phyloP scores from a whole-genome alignment of 2,113 vertebrate species.

The Pipra filicauda region DNA sequence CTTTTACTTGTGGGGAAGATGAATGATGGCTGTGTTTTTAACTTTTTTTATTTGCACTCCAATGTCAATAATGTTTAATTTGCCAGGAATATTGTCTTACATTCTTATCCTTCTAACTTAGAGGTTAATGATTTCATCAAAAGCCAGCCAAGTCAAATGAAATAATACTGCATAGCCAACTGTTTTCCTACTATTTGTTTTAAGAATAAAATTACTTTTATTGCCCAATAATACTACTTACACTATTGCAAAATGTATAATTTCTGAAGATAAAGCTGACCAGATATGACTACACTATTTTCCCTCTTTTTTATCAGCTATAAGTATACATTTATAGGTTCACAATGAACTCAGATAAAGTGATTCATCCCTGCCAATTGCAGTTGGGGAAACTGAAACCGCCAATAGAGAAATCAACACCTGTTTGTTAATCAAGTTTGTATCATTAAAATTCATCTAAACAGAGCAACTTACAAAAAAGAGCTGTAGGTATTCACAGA shows the following conservation, averaged over 20 bases:
- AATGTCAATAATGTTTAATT: constrained; percentile 29
- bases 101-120: constrained; percentile 5
- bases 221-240: constrained; percentile 11
- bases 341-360: background rate
- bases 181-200: constrained; percentile 38
- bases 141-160: background rate
- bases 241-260: background rate
- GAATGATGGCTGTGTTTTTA: background rate
- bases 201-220: constrained; percentile 32
- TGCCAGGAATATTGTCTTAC: constrained; percentile 27
- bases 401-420: background rate
- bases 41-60: constrained; percentile 39
- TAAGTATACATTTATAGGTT: background rate
- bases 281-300: background rate
- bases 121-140: constrained; percentile 14
- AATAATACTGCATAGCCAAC: background rate
- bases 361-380: background rate
- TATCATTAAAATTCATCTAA: constrained; percentile 4
- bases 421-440: background rate
- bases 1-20: constrained; percentile 3
- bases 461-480: background rate
- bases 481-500: background rate
- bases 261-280: constrained; percentile 27
- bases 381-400: background rate
- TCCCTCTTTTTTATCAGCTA: background rate